A percentile compares a stretch with the other conserved stretches of the same genome.
These are phyloP conservation scores for Macrosteles quadrilineatus DNA, from an alignment of 1,140 invertebrate genomes.

Conservation along the genomic window DNA sequence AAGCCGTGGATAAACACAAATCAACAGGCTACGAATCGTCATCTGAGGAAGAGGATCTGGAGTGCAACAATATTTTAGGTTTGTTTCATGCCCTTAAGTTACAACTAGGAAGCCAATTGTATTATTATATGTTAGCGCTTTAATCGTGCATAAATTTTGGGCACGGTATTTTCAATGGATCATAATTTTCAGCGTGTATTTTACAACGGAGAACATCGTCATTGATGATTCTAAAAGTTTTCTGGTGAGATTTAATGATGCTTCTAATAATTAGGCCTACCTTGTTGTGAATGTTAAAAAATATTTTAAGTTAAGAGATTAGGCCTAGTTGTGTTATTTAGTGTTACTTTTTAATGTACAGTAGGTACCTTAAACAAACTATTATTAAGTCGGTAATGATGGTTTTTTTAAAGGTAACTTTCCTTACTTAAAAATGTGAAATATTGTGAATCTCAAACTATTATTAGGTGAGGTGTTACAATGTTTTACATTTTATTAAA, in stretches of 20 bases:
- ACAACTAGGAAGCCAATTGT: background rate
- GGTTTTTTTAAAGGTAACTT: no score
- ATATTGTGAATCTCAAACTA: no score
- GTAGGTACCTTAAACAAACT: no score
- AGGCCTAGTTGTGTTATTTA: no score
- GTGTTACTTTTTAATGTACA: no score
- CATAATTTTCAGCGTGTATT: background rate
- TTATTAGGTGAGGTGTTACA: no score
- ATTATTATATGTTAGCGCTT: background rate
- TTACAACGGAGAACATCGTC: background rate
- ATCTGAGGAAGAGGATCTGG: conserved; percentile 58
- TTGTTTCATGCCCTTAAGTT: conserved; percentile 25
- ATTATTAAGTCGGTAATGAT: no score
- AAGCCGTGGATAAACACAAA: conserved; percentile 60
- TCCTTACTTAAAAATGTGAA: no score
- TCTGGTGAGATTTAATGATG: background rate
- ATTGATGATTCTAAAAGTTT: background rate
- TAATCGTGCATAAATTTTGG: background rate
- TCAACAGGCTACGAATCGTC: conserved; percentile 56
- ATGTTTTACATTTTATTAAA: no score
- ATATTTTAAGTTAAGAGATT: no score
- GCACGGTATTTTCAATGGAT: background rate
- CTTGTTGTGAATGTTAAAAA: no score
- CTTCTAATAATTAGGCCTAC: background rate
- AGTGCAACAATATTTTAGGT: conserved; percentile 56